Conservation (phyloP, 2,797 vertebrate species). For the Micropoecilia bifurca region DNA sequence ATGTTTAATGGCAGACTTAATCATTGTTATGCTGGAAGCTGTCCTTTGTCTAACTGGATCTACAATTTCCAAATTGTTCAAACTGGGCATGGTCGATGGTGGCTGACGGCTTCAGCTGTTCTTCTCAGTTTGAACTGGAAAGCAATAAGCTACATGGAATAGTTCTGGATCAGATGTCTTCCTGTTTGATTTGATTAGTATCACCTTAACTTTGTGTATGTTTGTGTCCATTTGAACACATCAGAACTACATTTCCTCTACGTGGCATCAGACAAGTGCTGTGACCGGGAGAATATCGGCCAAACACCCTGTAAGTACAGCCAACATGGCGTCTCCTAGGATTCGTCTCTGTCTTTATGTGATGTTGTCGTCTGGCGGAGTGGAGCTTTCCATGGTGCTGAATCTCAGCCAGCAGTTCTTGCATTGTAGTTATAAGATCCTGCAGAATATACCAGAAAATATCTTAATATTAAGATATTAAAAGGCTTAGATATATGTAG, state of each 20-base stretch:
- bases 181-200: conserved; percentile 1
- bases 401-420: not conserved
- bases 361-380: not conserved
- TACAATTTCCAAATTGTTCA: conserved; percentile 29
- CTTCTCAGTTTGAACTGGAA: conserved; percentile 30
- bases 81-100: conserved; percentile 24
- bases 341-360: conserved; percentile 4
- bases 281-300: conserved; percentile 91
- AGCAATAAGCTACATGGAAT: conserved; percentile 11
- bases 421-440: not conserved
- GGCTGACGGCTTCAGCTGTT: conserved; percentile 44
- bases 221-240: conserved; percentile 10
- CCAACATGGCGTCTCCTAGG: not conserved
- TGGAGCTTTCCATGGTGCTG: conserved; percentile 64
- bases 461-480: not conserved
- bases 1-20: not conserved
- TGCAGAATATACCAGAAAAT: not conserved
- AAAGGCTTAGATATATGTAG: not conserved
- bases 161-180: conserved; percentile 3
- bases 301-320: conserved; percentile 88
- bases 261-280: conserved; percentile 91
- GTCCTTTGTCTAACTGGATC: conserved; percentile 17
- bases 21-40: not conserved
- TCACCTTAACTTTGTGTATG: not conserved
- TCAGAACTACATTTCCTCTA: conserved; percentile 85